Conservation (phyloP, 2,888 invertebrate species). For the Lamproptera curius region DNA sequence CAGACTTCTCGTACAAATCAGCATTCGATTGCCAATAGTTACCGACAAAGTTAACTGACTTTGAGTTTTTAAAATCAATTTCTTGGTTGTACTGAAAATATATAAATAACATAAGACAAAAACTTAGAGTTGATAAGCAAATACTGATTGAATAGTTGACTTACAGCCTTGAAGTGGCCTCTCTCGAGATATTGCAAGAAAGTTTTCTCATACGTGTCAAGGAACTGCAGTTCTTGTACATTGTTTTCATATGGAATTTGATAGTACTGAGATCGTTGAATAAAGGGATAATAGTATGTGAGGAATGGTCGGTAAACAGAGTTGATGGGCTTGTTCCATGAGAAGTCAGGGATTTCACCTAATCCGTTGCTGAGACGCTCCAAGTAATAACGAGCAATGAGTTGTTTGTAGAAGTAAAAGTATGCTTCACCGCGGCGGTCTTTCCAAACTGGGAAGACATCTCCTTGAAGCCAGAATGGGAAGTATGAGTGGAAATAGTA, state of each 20-base stretch:
- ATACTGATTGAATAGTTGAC: conserved; percentile 36
- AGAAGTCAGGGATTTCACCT: conserved; percentile 79
- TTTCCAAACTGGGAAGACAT: conserved; percentile 64
- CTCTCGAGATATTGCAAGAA: conserved; percentile 71
- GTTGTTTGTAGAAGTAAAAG: conserved; percentile 82
- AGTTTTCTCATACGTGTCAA: conserved; percentile 78
- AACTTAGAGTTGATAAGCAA: neutral
- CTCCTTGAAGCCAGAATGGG: conserved; percentile 81
- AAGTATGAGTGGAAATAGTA: conserved; percentile 80
- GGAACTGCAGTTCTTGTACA: conserved; percentile 68
- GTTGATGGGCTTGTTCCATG: conserved; percentile 79
- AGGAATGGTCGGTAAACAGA: conserved; percentile 49
- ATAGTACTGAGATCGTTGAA: conserved; percentile 74
- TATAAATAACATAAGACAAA: neutral
- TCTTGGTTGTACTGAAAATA: conserved; percentile 52
- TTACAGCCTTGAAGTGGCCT: conserved; percentile 79
- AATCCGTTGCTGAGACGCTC: conserved; percentile 82
- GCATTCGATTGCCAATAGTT: conserved; percentile 72
- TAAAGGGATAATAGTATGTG: conserved; percentile 61
- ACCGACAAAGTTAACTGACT: conserved; percentile 72
- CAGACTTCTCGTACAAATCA: conserved; percentile 57
- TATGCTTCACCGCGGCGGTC: conserved; percentile 81
- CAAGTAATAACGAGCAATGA: conserved; percentile 83
- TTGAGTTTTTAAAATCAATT: conserved; percentile 47
- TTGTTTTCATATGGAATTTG: conserved; percentile 71